Percentiles rank a stretch among this genome's conserved stretches.
Conservation (phyloP, 1,140 invertebrate genomes). For the Tetramorium alpestre region DNA sequence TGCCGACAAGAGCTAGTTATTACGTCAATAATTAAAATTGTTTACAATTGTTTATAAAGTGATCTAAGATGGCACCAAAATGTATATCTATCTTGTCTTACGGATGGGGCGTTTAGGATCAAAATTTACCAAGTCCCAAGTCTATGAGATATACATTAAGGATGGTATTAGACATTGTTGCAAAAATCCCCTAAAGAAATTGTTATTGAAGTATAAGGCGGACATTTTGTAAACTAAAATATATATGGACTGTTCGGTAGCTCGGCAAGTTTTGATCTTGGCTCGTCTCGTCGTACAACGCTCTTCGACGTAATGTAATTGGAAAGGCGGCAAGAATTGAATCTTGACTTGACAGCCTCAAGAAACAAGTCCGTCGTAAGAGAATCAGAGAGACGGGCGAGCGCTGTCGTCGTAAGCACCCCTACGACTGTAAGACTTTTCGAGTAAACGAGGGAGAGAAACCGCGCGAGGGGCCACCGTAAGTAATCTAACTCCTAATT, state of each 20-base stretch:
- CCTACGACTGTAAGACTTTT: constrained; percentile 3
- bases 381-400: background rate
- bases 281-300: background rate
- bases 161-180: background rate
- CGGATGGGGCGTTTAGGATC: background rate
- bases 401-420: constrained; percentile 46
- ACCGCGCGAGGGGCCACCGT: constrained; percentile 74
- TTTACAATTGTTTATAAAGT: background rate
- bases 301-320: constrained; percentile 11
- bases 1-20: background rate
- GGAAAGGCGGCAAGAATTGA: constrained; percentile 12
- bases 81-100: background rate
- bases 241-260: background rate
- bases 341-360: background rate
- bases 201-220: background rate
- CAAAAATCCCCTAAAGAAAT: background rate
- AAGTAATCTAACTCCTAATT: constrained; percentile 73
- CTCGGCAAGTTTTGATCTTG: constrained; percentile 30
- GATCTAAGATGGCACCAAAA: background rate
- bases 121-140: background rate
- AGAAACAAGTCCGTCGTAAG: background rate
- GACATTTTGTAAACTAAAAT: background rate
- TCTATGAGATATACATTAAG: background rate
- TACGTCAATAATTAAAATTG: background rate
- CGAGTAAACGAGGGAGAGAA: constrained; percentile 42